These are phyloP conservation scores for Tanytarsus gracilentus DNA, from an alignment of 2,888 invertebrate species.

Conservation along the genomic window DNA sequence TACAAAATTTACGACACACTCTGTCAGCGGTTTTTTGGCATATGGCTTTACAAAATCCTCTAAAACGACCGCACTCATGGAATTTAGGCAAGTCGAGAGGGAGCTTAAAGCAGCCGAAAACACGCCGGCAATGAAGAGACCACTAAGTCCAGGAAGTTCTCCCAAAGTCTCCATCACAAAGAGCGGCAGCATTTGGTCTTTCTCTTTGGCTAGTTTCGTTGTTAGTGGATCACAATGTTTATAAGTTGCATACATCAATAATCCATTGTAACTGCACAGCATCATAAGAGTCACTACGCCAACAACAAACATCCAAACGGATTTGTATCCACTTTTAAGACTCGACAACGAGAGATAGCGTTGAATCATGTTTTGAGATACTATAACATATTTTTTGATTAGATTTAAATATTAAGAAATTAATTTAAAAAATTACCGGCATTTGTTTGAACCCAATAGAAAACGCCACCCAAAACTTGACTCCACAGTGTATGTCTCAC, in stretches of 20 bases:
- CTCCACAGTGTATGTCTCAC: constrained; percentile 77
- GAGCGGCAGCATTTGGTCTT: constrained; percentile 70
- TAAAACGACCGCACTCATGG: constrained; percentile 65
- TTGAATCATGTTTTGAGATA: constrained; percentile 84
- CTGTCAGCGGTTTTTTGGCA: constrained; percentile 48
- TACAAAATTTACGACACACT: constrained; percentile 49
- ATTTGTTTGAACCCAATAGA: constrained; percentile 77
- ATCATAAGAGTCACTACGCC: constrained; percentile 47
- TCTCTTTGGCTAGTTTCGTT: constrained; percentile 42
- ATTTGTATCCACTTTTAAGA: constrained; percentile 50
- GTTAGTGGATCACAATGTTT: constrained; percentile 56
- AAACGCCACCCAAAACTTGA: constrained; percentile 62
- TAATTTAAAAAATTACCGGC: neutral
- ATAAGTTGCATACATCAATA: constrained; percentile 56
- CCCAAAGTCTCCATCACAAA: constrained; percentile 76
- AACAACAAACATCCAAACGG: constrained; percentile 49
- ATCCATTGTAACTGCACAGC: constrained; percentile 51
- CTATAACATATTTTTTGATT: constrained; percentile 53
- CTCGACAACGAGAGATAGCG: constrained; percentile 69
- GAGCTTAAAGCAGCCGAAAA: constrained; percentile 83
- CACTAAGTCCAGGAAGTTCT: constrained; percentile 69
- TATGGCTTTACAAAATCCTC: constrained; percentile 63
- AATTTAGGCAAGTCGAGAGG: constrained; percentile 66
- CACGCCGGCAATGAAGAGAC: constrained; percentile 80
- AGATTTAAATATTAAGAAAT: neutral